Percentiles rank a stretch among this genome's conserved stretches.
These are phyloP conservation scores for Leistus spinibarbis DNA, from an alignment of 2,888 invertebrate species.

Conservation along the genomic window DNA sequence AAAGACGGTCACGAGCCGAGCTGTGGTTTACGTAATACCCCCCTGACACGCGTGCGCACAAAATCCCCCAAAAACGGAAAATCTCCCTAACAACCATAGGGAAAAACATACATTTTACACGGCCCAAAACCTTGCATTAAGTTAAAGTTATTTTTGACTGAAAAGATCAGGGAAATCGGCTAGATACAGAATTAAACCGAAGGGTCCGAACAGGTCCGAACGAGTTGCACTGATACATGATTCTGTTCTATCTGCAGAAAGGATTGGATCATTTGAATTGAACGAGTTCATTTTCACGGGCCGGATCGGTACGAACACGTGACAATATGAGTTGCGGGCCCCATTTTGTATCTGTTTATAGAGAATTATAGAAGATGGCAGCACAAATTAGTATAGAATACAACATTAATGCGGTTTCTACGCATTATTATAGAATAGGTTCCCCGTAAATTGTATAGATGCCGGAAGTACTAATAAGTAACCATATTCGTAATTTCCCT, in stretches of 20 bases:
- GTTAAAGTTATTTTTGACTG: background rate
- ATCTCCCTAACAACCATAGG: background rate
- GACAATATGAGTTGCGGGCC: too few relatives aligned
- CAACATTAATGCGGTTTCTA: too few relatives aligned
- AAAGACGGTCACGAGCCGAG: slow-evolving; percentile 51
- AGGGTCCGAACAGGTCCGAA: too few relatives aligned
- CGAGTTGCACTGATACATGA: background rate
- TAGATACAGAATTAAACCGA: background rate
- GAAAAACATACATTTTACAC: too few relatives aligned
- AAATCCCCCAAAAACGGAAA: slow-evolving; percentile 9
- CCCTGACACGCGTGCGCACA: slow-evolving; percentile 46
- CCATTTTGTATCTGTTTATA: too few relatives aligned
- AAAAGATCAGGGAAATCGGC: background rate
- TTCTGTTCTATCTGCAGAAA: too few relatives aligned
- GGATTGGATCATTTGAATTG: too few relatives aligned
- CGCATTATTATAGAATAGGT: background rate
- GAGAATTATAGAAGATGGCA: too few relatives aligned
- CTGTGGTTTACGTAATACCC: slow-evolving; percentile 51
- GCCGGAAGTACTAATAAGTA: background rate
- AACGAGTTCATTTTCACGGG: too few relatives aligned
- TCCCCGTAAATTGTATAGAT: background rate
- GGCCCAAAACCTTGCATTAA: too few relatives aligned
- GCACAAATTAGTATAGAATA: too few relatives aligned
- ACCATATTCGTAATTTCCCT: background rate
- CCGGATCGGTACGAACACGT: too few relatives aligned